phyloP scores from a whole-genome alignment of 2,888 invertebrate genomes.

The Uropetala carovei region DNA sequence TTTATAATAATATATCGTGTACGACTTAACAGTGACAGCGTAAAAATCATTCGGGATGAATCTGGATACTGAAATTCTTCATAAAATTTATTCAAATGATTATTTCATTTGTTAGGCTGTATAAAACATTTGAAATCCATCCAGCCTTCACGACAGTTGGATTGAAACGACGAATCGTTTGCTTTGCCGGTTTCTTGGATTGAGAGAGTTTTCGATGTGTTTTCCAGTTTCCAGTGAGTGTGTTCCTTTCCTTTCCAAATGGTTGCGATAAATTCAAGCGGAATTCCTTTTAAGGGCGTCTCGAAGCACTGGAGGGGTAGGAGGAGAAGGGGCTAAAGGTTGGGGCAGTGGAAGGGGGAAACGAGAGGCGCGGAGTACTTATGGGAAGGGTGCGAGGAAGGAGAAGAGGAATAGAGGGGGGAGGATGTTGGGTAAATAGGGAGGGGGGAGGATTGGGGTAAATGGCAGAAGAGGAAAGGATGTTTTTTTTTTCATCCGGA shows the following conservation, averaged over 20 bases:
- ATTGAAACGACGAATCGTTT: too few species aligned
- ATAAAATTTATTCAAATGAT: too few species aligned
- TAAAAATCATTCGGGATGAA: too few species aligned
- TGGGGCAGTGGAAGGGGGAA: too few species aligned
- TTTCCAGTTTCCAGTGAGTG: conserved; percentile 33
- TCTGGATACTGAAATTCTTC: too few species aligned
- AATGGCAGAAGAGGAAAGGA: neutral
- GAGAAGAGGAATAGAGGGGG: neutral
- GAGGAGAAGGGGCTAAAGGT: neutral
- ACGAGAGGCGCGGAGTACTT: neutral
- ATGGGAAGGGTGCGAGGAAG: neutral
- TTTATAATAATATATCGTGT: too few species aligned
- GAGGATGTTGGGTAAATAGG: neutral
- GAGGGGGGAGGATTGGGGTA: neutral
- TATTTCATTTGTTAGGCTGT: too few species aligned
- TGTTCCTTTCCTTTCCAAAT: conserved; percentile 26
- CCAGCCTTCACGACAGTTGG: too few species aligned
- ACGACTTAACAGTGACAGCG: too few species aligned
- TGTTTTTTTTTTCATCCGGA: neutral
- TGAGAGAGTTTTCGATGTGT: neutral
- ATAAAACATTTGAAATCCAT: too few species aligned
- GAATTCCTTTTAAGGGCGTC: conserved; percentile 9
- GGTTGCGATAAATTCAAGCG: conserved; percentile 39
- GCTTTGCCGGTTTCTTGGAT: too few species aligned
- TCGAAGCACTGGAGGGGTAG: neutral